These are phyloP conservation scores for Caenorhabditis becei DNA, from an alignment of 2,888 invertebrate species.

Conservation along the genomic window DNA sequence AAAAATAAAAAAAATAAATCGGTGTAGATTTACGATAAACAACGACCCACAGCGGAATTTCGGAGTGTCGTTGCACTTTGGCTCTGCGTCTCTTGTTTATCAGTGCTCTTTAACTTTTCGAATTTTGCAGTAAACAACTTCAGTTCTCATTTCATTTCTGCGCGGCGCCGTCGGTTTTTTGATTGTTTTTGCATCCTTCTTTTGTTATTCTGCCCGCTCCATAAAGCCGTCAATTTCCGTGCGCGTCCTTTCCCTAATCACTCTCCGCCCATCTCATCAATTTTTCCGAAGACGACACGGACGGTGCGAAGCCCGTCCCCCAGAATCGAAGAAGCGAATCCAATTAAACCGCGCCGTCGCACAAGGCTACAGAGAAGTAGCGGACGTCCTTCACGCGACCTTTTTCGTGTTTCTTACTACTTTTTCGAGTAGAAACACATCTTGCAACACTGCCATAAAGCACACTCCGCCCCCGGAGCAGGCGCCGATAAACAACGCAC, in stretches of 20 bases:
- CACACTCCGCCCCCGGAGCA: conserved; percentile 23
- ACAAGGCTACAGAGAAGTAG: conserved; percentile 33
- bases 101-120: not conserved
- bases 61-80: conserved; percentile 33
- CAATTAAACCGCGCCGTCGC: conserved; percentile 23
- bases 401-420: conserved; percentile 15
- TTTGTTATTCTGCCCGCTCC: not conserved
- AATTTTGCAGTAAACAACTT: not conserved
- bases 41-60: conserved; percentile 4
- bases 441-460: conserved; percentile 21
- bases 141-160: not conserved
- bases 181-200: conserved; percentile 2
- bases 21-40: conserved; percentile 41
- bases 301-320: not conserved
- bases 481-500: conserved; percentile 46
- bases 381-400: conserved; percentile 55
- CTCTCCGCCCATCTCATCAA: conserved; percentile 27
- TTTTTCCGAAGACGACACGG: not conserved
- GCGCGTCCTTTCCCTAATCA: conserved; percentile 30
- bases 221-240: conserved; percentile 16
- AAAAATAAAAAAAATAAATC: conserved; percentile 6
- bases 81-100: conserved; percentile 50
- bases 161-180: too few species aligned
- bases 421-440: conserved; percentile 19
- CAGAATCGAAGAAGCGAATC: conserved; percentile 40